Conservation (phyloP, 2,797 vertebrate genomes). For the Coregonus sp. region DNA sequence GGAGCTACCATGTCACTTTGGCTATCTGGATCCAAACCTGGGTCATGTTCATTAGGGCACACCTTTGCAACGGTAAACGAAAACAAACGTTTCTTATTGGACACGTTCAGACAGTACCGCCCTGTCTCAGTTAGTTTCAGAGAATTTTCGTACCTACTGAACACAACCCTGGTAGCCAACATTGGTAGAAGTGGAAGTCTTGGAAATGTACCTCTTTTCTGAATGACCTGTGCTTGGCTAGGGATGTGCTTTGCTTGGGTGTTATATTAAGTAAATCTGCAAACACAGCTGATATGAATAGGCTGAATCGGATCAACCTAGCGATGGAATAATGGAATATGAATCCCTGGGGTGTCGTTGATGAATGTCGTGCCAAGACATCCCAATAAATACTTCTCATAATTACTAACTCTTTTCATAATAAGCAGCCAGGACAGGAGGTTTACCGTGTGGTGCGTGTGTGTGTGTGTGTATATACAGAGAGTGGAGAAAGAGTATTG, state of each 20-base stretch:
- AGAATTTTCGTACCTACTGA: too few relatives aligned
- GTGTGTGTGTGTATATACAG: constrained; percentile 25
- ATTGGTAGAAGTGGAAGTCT: too few relatives aligned
- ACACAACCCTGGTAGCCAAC: too few relatives aligned
- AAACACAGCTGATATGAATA: constrained; percentile 62
- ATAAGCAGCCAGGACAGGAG: constrained; percentile 44
- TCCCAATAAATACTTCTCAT: constrained; percentile 64
- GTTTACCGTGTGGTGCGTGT: constrained; percentile 18
- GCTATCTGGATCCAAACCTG: too few relatives aligned
- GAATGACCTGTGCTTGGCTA: constrained; percentile 32
- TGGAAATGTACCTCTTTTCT: not conserved
- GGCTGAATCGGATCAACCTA: constrained; percentile 50
- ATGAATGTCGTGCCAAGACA: constrained; percentile 64
- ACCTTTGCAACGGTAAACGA: not conserved
- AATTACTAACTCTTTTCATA: constrained; percentile 16
- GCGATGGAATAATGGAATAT: constrained; percentile 34
- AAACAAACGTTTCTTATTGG: not conserved
- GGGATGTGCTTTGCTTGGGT: constrained; percentile 40
- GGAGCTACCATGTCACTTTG: too few relatives aligned
- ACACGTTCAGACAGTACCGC: not conserved
- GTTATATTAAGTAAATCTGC: constrained; percentile 56
- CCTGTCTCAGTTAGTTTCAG: too few relatives aligned
- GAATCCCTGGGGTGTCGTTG: constrained; percentile 54
- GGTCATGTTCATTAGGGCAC: too few relatives aligned
- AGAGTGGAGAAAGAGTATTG: constrained; percentile 13